Conservation (phyloP, 2,888 invertebrate species). For the Phytoseiulus persimilis region DNA sequence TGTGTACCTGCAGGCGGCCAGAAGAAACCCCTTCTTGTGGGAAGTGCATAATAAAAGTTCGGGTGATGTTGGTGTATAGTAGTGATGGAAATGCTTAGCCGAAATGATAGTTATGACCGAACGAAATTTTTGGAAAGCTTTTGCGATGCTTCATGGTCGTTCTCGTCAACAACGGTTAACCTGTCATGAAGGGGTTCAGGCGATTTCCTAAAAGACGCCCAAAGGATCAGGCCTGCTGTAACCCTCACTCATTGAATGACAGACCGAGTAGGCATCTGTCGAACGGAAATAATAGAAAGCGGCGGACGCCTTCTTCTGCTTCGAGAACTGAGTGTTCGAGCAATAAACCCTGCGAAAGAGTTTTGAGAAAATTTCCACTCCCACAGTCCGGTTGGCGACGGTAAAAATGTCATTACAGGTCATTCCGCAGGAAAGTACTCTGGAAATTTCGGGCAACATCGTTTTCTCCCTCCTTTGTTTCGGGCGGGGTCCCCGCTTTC, state of each 20-base stretch:
- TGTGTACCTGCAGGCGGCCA: neutral
- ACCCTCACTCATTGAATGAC: neutral
- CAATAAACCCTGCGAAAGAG: neutral
- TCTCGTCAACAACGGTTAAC: neutral
- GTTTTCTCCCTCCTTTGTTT: neutral
- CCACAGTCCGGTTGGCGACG: neutral
- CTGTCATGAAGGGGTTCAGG: neutral
- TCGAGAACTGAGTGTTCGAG: no score
- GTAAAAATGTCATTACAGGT: neutral
- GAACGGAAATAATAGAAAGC: neutral
- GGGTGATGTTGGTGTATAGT: neutral
- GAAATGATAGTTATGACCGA: neutral
- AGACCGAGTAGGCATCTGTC: neutral
- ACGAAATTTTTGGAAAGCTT: neutral
- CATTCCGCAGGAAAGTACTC: neutral
- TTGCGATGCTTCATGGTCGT: neutral
- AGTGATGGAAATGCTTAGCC: neutral
- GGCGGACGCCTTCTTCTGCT: neutral
- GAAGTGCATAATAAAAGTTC: neutral
- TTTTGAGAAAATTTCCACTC: neutral
- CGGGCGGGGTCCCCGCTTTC: neutral
- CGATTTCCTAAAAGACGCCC: neutral
- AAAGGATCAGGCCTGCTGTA: neutral
- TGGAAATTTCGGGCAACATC: neutral
- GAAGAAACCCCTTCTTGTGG: neutral